A percentile compares a stretch with the other conserved stretches of the same genome.
Conservation (phyloP, 2,113 vertebrate genomes). For the Dromas ardeola region DNA sequence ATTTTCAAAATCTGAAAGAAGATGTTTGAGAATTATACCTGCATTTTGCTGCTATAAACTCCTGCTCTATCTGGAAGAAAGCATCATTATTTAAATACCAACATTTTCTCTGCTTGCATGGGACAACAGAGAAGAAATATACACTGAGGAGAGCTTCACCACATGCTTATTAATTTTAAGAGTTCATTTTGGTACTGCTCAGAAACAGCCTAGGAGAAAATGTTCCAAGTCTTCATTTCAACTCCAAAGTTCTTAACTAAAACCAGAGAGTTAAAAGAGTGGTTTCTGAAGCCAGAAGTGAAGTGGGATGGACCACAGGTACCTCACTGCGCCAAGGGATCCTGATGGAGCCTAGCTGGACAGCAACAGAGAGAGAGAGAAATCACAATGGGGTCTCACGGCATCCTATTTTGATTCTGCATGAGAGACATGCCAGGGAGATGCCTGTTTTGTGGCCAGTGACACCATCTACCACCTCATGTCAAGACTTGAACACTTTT, state of each 20-base stretch:
- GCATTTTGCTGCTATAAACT: not conserved
- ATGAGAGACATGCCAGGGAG: not conserved
- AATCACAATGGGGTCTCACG: not conserved
- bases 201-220: not conserved
- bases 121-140: not conserved
- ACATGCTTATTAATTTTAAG: not conserved
- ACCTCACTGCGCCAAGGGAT: not conserved
- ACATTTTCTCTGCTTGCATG: not conserved
- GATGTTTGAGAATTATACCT: not conserved
- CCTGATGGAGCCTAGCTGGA: not conserved
- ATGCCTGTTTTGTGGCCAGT: not conserved
- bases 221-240: not conserved
- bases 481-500: not conserved
- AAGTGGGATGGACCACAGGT: not conserved
- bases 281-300: not conserved
- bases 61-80: not conserved
- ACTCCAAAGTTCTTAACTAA: not conserved
- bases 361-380: not conserved
- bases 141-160: not conserved
- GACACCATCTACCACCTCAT: not conserved
- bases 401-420: not conserved
- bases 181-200: not conserved
- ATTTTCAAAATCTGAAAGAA: not conserved
- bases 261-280: not conserved
- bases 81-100: not conserved